Base-by-base conservation (phyloP, 2,113 vertebrate species). In the Dryoscopus gambensis region DNA sequence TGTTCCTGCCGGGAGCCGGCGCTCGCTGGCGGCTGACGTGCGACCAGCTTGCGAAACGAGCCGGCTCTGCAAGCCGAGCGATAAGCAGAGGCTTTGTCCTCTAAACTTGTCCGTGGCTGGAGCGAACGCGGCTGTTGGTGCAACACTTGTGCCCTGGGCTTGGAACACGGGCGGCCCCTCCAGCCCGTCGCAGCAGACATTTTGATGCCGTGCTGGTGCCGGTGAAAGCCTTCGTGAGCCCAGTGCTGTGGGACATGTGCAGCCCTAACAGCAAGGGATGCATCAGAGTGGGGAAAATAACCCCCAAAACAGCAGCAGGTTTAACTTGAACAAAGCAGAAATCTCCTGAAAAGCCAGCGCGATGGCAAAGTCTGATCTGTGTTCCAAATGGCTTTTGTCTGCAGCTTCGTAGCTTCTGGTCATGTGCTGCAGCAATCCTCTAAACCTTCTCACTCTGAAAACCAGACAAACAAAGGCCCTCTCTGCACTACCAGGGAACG, bases 341-440 rank as follows among this genome's bases (percentile, higher is more conserved):
- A 88, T 28, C 31, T 82, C n/a, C 75, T 75, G 76, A 67, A 91
- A 89, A 86, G 50, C 40, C 79, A 57, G 20, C 1, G 3, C 0
- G 5, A 16, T 31, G 62, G 77, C 49, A 42, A 91, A 60, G 37
- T 15, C 56, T 46, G 68, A 18, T 67, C 60, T 74, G 50, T 52
- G 53, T 5, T 90, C 90, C 92, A 64, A 93, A 70, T 40, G 44
- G 83, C 73, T 95, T 94, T 86, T 92, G 90, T 86, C 88, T 90
- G 88, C 59, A 70, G 90, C 76, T 93, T 76, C 4, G 0, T 77
- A 69, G 87, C 78, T 93, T 86, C 83, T 87, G 96, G 79, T 95
- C 93, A 93, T 81, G 85, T 71, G 95, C 65, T 95, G 77, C 86
- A 53, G 56, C 93, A 95, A 88, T 85, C 78, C 84, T 69, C 80